Conservation (phyloP, 2,797 vertebrate genomes). For the Melopsittacus undulatus region DNA sequence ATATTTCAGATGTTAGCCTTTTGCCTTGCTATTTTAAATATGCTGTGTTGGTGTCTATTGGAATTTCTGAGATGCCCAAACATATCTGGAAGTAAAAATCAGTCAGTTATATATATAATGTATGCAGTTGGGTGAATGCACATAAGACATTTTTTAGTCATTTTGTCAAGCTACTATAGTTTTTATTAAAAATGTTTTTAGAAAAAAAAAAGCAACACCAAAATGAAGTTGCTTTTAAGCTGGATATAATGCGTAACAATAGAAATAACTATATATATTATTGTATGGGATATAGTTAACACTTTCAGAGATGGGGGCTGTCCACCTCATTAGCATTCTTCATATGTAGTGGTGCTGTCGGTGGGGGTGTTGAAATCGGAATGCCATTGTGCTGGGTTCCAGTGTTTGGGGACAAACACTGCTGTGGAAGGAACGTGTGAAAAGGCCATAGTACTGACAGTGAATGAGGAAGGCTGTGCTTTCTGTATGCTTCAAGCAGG, state of each 20-base stretch:
- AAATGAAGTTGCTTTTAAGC: conserved; percentile 21
- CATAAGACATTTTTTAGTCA: background rate
- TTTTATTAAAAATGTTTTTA: conserved; percentile 34
- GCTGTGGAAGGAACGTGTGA: conserved; percentile 85
- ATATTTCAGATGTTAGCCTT: background rate
- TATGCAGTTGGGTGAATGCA: accelerated
- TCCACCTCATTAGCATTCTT: conserved; percentile 82
- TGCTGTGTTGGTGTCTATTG: background rate
- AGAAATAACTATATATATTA: conserved; percentile 31
- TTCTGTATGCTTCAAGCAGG: conserved; percentile 82
- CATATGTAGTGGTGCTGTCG: conserved; percentile 75
- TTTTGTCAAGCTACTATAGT: background rate
- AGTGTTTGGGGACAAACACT: conserved; percentile 91
- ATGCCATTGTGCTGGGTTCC: conserved; percentile 83
- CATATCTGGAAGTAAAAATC: background rate
- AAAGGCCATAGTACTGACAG: conserved; percentile 80
- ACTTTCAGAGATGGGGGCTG: conserved; percentile 68
- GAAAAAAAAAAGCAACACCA: background rate
- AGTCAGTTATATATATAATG: background rate
- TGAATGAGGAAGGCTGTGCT: conserved; percentile 85
- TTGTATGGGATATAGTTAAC: conserved; percentile 71
- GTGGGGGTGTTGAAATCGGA: conserved; percentile 81
- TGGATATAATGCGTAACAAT: conserved; percentile 39
- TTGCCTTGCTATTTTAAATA: background rate
- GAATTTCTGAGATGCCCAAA: background rate